These are phyloP conservation scores for Tigriopus californicus DNA, from an alignment of 2,888 invertebrate species.

Conservation along the genomic window DNA sequence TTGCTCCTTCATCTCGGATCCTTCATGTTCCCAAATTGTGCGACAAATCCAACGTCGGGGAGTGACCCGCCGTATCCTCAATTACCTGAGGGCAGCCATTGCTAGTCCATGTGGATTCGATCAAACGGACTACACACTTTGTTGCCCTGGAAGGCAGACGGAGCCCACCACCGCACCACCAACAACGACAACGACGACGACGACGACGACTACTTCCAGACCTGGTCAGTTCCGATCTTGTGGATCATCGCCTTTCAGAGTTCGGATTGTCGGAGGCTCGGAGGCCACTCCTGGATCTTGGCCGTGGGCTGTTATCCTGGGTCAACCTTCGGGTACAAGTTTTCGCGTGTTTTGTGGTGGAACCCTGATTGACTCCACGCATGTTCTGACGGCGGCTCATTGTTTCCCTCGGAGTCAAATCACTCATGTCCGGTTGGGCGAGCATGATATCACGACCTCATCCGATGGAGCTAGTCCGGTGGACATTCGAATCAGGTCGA, in stretches of 20 bases:
- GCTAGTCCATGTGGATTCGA: slow-evolving; percentile 4
- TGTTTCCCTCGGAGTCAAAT: background rate
- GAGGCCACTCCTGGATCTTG: background rate
- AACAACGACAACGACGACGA: background rate
- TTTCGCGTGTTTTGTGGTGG: slow-evolving; percentile 6
- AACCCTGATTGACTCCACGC: background rate
- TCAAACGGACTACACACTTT: background rate
- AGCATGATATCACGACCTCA: slow-evolving; percentile 3
- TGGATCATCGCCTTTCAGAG: background rate
- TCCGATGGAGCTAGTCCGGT: background rate
- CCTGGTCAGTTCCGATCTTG: background rate
- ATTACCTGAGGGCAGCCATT: slow-evolving; percentile 1
- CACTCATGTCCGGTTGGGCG: background rate
- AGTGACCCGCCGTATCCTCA: background rate
- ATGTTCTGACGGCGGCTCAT: slow-evolving; percentile 13
- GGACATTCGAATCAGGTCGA: background rate
- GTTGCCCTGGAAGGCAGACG: background rate
- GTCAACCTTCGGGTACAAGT: background rate
- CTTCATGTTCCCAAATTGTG: background rate
- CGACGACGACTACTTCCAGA: too few species aligned
- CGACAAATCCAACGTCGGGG: background rate
- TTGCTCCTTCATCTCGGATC: background rate
- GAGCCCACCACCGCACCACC: background rate
- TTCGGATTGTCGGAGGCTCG: background rate
- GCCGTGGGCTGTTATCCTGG: slow-evolving; percentile 12